These are phyloP conservation scores for Eledone cirrhosa DNA, from an alignment of 2,888 invertebrate species.

Conservation along the genomic window DNA sequence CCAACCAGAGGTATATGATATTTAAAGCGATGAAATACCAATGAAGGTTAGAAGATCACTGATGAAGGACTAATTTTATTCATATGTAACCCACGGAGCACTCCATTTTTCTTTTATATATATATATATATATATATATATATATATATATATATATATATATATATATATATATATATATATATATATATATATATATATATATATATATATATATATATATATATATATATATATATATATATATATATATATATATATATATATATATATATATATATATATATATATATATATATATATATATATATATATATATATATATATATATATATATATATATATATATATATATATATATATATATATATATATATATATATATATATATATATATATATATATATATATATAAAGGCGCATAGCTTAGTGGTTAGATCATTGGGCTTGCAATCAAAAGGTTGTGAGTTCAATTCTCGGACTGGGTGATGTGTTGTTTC, in stretches of 20 bases:
- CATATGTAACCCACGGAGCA: too few relatives aligned
- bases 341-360: slow-evolving; percentile 6
- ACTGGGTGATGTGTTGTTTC: neutral
- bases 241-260: too few relatives aligned
- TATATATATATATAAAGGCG: neutral
- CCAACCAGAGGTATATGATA: too few relatives aligned
- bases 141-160: neutral
- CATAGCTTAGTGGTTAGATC: too few relatives aligned
- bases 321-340: slow-evolving; percentile 6
- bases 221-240: too few relatives aligned
- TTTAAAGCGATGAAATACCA: too few relatives aligned
- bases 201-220: too few relatives aligned
- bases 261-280: too few relatives aligned
- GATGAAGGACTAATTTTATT: too few relatives aligned
- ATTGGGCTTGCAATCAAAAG: neutral
- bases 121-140: neutral
- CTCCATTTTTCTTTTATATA: too few relatives aligned
- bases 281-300: too few relatives aligned
- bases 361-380: neutral
- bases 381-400: neutral
- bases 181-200: neutral
- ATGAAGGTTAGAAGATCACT: too few relatives aligned
- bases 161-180: slow-evolving; percentile 6
- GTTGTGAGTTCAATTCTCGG: neutral
- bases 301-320: neutral